These are phyloP conservation scores for Parnassius glacialis DNA, from an alignment of 2,888 invertebrate species.

Conservation along the genomic window DNA sequence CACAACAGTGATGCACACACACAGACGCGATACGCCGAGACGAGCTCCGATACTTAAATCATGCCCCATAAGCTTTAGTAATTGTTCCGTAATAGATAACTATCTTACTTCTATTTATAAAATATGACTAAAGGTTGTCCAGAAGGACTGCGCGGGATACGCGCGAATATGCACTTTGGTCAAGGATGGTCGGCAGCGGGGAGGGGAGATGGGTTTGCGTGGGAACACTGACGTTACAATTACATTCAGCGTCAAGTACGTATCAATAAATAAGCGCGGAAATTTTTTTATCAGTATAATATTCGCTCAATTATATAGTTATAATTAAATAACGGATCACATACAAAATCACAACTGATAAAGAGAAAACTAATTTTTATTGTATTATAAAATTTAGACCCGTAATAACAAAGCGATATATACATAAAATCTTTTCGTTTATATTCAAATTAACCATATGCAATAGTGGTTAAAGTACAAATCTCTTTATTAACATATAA, in stretches of 20 bases:
- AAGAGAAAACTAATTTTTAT: no score
- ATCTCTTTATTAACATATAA: no score
- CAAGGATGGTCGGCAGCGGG: conserved; percentile 24
- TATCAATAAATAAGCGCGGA: no score
- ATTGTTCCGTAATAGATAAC: neutral
- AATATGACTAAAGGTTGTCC: conserved; percentile 37
- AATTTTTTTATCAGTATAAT: no score
- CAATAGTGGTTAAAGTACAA: no score
- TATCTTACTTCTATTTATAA: conserved; percentile 27
- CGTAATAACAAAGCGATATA: no score
- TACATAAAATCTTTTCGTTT: no score
- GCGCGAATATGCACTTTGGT: conserved; percentile 37
- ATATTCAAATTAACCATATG: no score
- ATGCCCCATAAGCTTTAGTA: neutral
- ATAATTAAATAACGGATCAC: no score
- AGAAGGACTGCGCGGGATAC: conserved; percentile 26
- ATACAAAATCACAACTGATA: no score
- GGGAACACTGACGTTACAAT: neutral
- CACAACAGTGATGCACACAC: conserved; percentile 4
- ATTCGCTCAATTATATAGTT: no score
- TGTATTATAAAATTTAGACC: no score
- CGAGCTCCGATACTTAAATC: conserved; percentile 16
- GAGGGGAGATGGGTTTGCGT: neutral
- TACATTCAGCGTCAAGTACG: neutral
- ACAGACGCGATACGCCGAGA: neutral